phyloP scores from a whole-genome alignment of 2,113 vertebrate genomes.

The Epinephelus cyanopodus region DNA sequence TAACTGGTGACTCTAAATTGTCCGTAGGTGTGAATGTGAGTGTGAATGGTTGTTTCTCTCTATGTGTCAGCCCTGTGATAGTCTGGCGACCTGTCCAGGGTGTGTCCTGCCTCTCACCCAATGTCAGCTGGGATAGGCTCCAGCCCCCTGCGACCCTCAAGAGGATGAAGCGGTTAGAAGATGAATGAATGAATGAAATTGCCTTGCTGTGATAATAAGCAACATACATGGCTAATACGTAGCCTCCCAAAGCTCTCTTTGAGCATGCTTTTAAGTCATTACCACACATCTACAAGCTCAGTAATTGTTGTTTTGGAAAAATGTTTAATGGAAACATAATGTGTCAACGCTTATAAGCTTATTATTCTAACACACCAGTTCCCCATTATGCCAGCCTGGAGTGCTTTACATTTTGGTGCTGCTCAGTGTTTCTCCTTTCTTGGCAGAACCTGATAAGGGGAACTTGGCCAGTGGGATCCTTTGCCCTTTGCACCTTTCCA shows the following conservation, averaged over 20 bases:
- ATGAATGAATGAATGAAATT: neutral
- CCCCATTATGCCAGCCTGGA: neutral
- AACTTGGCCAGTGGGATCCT: conserved; percentile 39
- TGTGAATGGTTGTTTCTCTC: too few relatives aligned
- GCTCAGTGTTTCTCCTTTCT: conserved; percentile 18
- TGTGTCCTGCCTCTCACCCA: too few relatives aligned
- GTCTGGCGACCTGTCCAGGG: too few relatives aligned
- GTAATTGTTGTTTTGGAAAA: neutral
- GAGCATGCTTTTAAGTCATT: neutral
- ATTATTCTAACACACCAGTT: conserved; percentile 6
- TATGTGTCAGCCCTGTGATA: too few relatives aligned
- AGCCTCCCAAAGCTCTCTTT: neutral
- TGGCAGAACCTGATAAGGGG: conserved; percentile 42
- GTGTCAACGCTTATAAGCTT: neutral
- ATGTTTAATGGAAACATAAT: conserved; percentile 8
- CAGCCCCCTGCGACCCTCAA: too few relatives aligned
- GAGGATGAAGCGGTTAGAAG: too few relatives aligned
- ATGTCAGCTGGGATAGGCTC: too few relatives aligned
- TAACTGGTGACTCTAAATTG: too few relatives aligned
- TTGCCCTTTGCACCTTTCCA: conserved; percentile 61
- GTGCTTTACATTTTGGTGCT: conserved; percentile 16
- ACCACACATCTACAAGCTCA: neutral
- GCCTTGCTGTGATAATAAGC: neutral
- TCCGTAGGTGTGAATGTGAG: too few relatives aligned
- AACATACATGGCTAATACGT: neutral